Evolutionary conservation across 2,888 invertebrate genomes (phyloP).

Genomic region (Prosapia bicincta): DNA sequence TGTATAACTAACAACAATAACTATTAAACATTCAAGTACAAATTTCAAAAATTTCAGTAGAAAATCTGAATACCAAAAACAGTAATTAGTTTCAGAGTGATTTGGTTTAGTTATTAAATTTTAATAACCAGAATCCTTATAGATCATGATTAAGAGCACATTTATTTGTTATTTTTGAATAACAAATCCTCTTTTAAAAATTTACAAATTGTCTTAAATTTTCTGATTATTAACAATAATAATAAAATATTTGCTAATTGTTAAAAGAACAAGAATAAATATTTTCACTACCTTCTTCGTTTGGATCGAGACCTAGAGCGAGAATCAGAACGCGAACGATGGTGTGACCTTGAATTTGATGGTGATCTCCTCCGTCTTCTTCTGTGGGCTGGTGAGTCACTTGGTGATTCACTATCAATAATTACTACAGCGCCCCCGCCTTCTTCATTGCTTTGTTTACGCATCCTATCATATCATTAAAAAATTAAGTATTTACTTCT

Average conservation of each 20-base stretch:
- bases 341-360: slow-evolving; percentile 47
- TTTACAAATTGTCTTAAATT: too few species aligned
- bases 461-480: neutral
- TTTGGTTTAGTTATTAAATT: too few species aligned
- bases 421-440: slow-evolving; percentile 24
- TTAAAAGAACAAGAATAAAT: neutral
- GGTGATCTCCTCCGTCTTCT: slow-evolving; percentile 42
- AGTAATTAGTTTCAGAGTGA: too few species aligned
- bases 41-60: too few species aligned
- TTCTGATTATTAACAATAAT: neutral
- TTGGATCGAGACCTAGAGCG: slow-evolving; percentile 25
- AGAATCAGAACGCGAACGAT: slow-evolving; percentile 46
- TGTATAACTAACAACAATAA: too few species aligned
- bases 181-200: slow-evolving; percentile 23
- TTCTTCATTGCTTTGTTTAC: slow-evolving; percentile 7
- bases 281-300: slow-evolving; percentile 15
- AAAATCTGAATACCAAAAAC: too few species aligned
- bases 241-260: neutral
- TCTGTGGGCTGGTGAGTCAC: slow-evolving; percentile 31
- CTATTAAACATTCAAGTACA: too few species aligned
- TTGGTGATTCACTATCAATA: slow-evolving; percentile 28
- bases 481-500: too few species aligned
- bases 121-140: too few species aligned
- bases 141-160: too few species aligned
- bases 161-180: too few species aligned